Percentiles rank a stretch among this genome's conserved stretches.
Evolutionary conservation across 2,797 vertebrate species (phyloP).

Genomic region (Cyprinodon diabolis): DNA sequence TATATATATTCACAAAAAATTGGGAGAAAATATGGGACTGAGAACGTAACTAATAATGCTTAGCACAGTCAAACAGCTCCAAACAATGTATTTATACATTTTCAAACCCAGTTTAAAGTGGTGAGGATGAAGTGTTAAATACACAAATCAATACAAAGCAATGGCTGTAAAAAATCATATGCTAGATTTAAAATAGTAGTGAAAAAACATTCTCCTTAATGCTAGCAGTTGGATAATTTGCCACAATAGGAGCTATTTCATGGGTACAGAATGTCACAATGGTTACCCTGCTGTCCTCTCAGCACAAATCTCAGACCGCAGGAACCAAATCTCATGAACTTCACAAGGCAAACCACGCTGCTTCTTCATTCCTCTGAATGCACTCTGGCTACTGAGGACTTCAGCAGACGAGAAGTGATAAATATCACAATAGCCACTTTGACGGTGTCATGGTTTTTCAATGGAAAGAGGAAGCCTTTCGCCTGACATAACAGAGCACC

Average conservation of each 20-base stretch:
- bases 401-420: constrained; percentile 61
- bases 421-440: constrained; percentile 39
- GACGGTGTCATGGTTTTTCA: constrained; percentile 33
- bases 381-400: constrained; percentile 23
- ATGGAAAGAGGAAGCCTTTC: constrained; percentile 67
- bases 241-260: background rate
- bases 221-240: background rate
- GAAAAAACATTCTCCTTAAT: background rate
- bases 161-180: background rate
- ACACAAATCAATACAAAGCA: background rate
- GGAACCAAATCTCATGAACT: background rate
- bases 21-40: too few species aligned
- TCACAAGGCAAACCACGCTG: constrained; percentile 6
- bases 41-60: too few species aligned
- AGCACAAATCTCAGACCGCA: constrained; percentile 31
- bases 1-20: too few species aligned
- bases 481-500: background rate
- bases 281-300: constrained; percentile 12
- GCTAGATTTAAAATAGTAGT: background rate
- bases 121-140: background rate
- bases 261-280: background rate
- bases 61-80: too few species aligned
- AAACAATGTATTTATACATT: too few species aligned
- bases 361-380: constrained; percentile 19
- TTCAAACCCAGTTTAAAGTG: background rate